A percentile compares a stretch with the other conserved stretches of the same genome.
Evolutionary conservation across 53 echinoderm and acorn worm genomes (phyloP).

Genomic region (Echinometra lucunter): DNA sequence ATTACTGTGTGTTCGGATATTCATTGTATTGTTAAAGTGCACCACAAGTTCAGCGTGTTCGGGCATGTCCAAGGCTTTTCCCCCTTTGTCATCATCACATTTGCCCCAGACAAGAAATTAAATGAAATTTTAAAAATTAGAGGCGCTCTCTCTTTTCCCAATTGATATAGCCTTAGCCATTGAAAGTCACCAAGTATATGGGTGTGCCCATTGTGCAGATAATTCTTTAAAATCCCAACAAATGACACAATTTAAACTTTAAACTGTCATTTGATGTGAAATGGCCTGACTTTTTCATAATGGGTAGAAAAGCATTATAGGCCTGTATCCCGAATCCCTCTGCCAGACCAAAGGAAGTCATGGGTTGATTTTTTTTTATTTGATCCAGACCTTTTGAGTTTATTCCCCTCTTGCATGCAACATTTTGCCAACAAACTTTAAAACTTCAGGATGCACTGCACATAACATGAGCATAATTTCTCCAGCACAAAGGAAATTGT

Average conservation of each 20-base stretch:
- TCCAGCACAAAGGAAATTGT: neutral
- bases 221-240: neutral
- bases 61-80: neutral
- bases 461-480: neutral
- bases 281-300: neutral
- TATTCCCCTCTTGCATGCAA: neutral
- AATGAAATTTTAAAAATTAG: neutral
- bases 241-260: too few relatives aligned
- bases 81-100: neutral
- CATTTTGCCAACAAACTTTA: neutral
- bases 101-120: slow-evolving; percentile 8
- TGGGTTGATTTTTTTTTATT: slow-evolving; percentile 2
- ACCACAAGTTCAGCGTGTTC: neutral
- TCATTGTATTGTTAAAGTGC: neutral
- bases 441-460: neutral
- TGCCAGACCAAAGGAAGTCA: neutral
- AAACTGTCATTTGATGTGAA: too few relatives aligned
- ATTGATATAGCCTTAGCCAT: neutral
- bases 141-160: neutral
- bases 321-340: neutral
- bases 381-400: neutral
- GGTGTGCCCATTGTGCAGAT: neutral
- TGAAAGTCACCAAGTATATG: neutral
- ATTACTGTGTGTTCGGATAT: neutral
- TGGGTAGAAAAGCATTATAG: neutral